Evolutionary conservation across 2,888 invertebrate genomes (phyloP).

Genomic region (Itoplectis maculator): DNA sequence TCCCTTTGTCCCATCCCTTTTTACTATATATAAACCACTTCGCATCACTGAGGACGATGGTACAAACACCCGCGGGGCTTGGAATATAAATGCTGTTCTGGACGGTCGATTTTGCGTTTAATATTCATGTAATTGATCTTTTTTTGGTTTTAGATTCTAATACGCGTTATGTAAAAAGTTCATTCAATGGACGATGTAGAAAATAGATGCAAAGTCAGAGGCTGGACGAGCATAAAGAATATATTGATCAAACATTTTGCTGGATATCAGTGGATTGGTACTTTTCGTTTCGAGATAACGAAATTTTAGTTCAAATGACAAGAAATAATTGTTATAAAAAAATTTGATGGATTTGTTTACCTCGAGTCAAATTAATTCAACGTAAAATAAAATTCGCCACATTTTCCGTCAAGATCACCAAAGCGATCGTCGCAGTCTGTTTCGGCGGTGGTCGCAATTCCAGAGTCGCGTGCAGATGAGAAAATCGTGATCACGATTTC

Average conservation of each 20-base stretch:
- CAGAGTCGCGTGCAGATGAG: background rate
- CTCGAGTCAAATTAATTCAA: no score
- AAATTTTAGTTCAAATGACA: no score
- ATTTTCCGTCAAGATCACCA: background rate
- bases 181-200: background rate
- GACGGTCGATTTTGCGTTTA: background rate
- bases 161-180: background rate
- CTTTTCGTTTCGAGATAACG: no score
- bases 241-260: background rate
- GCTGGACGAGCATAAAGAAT: no score
- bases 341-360: no score
- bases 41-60: background rate
- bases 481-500: background rate
- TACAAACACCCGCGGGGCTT: background rate
- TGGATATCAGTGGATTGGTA: background rate
- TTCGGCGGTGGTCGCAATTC: background rate
- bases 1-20: constrained; percentile 43
- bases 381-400: background rate
- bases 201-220: no score
- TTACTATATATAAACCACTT: constrained; percentile 8
- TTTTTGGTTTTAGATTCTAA: background rate
- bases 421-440: no score
- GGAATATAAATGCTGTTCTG: background rate
- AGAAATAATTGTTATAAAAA: no score
- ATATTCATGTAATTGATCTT: background rate